Conservation (phyloP, 2,797 vertebrate genomes). For the Pangasius larnaudii region DNA sequence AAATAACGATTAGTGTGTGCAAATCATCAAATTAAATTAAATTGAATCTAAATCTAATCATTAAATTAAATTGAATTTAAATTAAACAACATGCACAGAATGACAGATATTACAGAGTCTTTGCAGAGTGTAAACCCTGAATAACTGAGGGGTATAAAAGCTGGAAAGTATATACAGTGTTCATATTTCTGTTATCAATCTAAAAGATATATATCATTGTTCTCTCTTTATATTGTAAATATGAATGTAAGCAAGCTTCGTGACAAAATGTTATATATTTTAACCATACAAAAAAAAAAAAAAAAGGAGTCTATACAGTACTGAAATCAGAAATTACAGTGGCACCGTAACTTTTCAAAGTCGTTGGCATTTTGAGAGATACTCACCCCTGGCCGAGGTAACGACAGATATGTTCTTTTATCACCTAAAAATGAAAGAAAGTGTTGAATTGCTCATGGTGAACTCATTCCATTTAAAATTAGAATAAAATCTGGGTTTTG, state of each 20-base stretch:
- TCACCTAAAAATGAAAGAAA: slow-evolving; percentile 80
- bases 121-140: neutral
- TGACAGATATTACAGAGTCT: neutral
- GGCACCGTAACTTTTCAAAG: neutral
- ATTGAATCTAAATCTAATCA: no score
- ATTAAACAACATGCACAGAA: neutral
- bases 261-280: neutral
- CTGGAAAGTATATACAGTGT: neutral
- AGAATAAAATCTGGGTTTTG: neutral
- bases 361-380: slow-evolving; percentile 26
- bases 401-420: slow-evolving; percentile 92
- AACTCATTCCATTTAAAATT: neutral
- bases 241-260: neutral
- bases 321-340: neutral
- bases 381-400: slow-evolving; percentile 95
- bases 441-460: neutral
- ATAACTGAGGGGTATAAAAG: neutral
- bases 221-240: neutral
- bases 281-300: neutral
- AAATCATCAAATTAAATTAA: no score
- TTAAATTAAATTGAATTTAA: no score
- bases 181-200: neutral
- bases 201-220: neutral
- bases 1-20: no score
- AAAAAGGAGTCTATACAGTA: neutral